These are phyloP conservation scores for Campylomormyrus numenius DNA, from an alignment of 2,113 vertebrate genomes.

Conservation along the genomic window DNA sequence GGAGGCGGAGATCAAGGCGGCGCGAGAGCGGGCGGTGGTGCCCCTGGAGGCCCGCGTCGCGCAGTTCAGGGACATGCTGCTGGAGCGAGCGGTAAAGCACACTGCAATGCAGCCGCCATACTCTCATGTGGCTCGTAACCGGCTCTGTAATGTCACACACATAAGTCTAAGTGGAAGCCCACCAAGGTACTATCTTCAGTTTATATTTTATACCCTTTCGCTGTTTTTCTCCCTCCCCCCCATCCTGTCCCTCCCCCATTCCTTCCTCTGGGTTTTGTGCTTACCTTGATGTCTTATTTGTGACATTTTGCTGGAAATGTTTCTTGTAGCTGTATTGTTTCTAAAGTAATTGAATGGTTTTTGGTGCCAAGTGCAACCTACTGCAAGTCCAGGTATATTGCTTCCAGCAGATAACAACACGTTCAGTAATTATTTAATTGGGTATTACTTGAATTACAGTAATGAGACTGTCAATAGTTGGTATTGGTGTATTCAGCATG, in stretches of 20 bases:
- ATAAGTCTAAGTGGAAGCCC: constrained; percentile 47
- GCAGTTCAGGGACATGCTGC: constrained; percentile 98
- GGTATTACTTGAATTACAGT: background rate
- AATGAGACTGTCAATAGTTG: background rate
- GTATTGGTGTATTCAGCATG: background rate
- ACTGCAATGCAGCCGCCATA: constrained; percentile 42
- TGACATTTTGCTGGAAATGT: background rate
- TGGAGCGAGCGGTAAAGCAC: constrained; percentile 92
- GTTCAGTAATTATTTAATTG: background rate
- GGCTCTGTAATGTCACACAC: constrained; percentile 49
- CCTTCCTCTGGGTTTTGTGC: constrained; percentile 3
- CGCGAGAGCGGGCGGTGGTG: constrained; percentile 90
- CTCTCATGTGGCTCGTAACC: constrained; percentile 27
- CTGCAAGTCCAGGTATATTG: constrained; percentile 1
- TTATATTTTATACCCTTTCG: constrained; percentile 32
- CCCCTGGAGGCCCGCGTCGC: constrained; percentile 93
- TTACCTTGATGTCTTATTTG: background rate
- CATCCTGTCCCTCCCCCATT: background rate
- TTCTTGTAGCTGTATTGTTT: background rate
- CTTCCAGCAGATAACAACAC: background rate
- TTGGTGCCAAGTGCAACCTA: background rate
- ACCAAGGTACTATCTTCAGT: constrained; percentile 45
- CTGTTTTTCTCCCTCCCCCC: constrained; percentile 47
- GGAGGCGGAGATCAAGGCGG: constrained; percentile 96
- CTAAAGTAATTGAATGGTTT: background rate